These are phyloP conservation scores for Synergus laeviventris DNA, from an alignment of 2,888 invertebrate species.

Conservation along the genomic window DNA sequence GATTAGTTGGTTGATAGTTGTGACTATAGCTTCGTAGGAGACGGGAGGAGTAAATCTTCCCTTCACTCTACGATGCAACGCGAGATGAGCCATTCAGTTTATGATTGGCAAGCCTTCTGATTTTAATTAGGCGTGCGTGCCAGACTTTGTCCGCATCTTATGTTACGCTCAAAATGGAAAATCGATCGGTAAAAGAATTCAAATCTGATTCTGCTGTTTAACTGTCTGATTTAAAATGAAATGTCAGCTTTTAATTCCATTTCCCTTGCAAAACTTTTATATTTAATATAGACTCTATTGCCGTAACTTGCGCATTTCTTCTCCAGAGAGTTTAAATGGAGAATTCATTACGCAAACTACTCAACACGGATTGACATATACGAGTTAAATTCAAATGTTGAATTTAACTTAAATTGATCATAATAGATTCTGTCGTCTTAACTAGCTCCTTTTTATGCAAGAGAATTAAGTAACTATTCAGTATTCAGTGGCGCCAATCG, in stretches of 20 bases:
- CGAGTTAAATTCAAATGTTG: too few relatives aligned
- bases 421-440: too few relatives aligned
- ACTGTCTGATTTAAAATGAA: slow-evolving; percentile 4
- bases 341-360: background rate
- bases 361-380: background rate
- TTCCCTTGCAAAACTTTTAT: background rate
- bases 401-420: background rate
- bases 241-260: background rate
- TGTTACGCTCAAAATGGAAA: background rate
- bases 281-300: background rate
- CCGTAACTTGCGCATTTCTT: background rate
- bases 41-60: slow-evolving; percentile 68
- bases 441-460: too few relatives aligned
- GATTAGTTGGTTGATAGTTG: slow-evolving; percentile 50
- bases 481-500: too few relatives aligned
- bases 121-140: slow-evolving; percentile 71
- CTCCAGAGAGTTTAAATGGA: background rate
- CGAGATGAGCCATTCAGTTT: slow-evolving; percentile 59
- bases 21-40: slow-evolving; percentile 53
- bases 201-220: background rate
- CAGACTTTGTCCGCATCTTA: slow-evolving; percentile 45
- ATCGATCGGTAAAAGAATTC: background rate
- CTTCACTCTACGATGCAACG: slow-evolving; percentile 69
- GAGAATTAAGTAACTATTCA: too few relatives aligned
- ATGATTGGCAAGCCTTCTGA: slow-evolving; percentile 62